phyloP scores from a whole-genome alignment of 2,797 vertebrate species.

The Acrossocheilus fasciatus region DNA sequence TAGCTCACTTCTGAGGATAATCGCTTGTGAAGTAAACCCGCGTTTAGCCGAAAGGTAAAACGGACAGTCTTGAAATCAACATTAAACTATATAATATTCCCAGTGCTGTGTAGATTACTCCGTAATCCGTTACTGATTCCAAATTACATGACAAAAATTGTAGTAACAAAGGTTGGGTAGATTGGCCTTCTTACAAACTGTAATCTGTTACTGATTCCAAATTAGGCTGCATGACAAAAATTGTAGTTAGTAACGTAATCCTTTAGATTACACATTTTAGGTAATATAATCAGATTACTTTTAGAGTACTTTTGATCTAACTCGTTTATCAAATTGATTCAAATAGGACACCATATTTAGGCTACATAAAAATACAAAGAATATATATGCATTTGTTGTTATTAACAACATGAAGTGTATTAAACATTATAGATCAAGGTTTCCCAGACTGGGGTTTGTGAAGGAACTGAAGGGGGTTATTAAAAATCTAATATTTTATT shows the following conservation, averaged over 20 bases:
- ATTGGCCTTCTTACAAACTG: background rate
- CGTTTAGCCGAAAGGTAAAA: background rate
- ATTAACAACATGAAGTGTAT: too few relatives aligned
- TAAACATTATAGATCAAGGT: too few relatives aligned
- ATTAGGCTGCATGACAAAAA: background rate
- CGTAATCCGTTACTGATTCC: background rate
- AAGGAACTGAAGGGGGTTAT: too few relatives aligned
- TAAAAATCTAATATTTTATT: too few relatives aligned
- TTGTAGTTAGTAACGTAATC: background rate
- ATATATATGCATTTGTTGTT: too few relatives aligned
- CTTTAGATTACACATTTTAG: background rate
- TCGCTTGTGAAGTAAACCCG: background rate
- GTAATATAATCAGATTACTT: too few relatives aligned
- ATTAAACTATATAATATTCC: background rate
- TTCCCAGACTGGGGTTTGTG: too few relatives aligned
- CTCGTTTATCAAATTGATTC: too few relatives aligned
- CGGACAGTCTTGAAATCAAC: background rate
- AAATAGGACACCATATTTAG: too few relatives aligned
- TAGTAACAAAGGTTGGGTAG: background rate
- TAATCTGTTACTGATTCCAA: background rate
- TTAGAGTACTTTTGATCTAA: too few relatives aligned
- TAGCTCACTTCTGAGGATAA: background rate
- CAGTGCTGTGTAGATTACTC: too few relatives aligned
- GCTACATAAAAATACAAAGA: too few relatives aligned
- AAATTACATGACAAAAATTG: background rate